Base-by-base conservation (phyloP, 2,797 vertebrate species). In the Phoebastria nigripes region DNA sequence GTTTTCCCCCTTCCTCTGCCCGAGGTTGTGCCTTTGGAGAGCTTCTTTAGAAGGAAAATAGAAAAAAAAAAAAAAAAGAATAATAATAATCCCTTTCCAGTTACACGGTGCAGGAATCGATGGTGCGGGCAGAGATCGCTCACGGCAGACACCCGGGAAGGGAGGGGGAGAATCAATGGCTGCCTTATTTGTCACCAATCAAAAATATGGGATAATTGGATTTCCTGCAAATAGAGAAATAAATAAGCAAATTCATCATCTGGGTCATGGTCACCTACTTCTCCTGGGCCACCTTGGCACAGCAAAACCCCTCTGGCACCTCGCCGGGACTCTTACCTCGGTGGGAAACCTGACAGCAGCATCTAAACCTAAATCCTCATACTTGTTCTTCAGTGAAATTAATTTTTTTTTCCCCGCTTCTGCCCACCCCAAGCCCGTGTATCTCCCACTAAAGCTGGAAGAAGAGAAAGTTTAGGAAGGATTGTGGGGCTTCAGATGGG, bases 281-380 rank as follows among this genome's bases (percentile, higher is more conserved):
- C 67, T 83, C 28, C 58, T 7, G 72, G 56, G 46, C 69, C 29
- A 19, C 15, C 39, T 22, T 61, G 77, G 47, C 24, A 10, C 2
- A 1, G 72, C 51, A 66, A 87, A 92, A 29, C 28, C 46, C 5
- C 2, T 0, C 37, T 3, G 5, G 42, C 3, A 2, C 35, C 37
- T 84, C 2, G 0, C 15, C 1, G 2, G 49, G 69, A n/a, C 21
- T 52, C 58, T 56, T 42, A 42, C 7, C 24, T 12, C 6, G 26
- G 5, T 25, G 67, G 42, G 35, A 65, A 62, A 44, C 8, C 8
- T 5, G 2, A 0, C 0, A 0, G 51, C 9, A 33, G 13, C 39
- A 46, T 18, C 87, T 41, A 17, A 62, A 28, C 49, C 4, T 2
- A 31, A 85, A 74, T 20, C 47, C 29, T n/a, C 18, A 0, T 3